phyloP scores from a whole-genome alignment of 2,797 vertebrate genomes.

The Sarcoramphus papa region DNA sequence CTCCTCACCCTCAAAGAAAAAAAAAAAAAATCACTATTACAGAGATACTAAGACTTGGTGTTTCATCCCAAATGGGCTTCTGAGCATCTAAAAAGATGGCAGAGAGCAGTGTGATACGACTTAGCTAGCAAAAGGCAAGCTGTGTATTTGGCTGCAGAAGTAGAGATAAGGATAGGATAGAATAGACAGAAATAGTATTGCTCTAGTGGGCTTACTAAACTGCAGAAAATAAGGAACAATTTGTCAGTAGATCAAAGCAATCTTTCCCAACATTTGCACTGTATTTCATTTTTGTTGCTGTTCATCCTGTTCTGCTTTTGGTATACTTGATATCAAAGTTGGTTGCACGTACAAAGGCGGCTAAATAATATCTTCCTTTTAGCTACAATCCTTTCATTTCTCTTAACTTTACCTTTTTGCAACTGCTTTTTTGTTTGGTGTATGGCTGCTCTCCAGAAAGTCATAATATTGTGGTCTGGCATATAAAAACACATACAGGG shows the following conservation, averaged over 20 bases:
- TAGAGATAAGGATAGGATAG: not conserved
- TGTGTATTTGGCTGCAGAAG: not conserved
- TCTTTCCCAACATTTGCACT: not conserved
- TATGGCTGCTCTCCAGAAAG: not conserved
- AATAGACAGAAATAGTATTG: not conserved
- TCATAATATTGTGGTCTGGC: not conserved
- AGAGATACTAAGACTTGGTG: too few species aligned
- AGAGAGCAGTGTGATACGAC: not conserved
- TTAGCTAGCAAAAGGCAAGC: not conserved
- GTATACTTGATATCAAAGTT: not conserved
- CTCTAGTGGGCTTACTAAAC: not conserved
- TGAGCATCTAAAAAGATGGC: not conserved
- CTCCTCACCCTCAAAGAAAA: not conserved
- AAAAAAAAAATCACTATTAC: not conserved
- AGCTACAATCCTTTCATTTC: not conserved
- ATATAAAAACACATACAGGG: not conserved
- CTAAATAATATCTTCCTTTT: not conserved
- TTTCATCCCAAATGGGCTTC: not conserved
- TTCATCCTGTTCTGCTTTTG: not conserved
- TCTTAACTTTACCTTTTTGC: not conserved
- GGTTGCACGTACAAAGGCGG: not conserved
- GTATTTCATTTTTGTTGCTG: accelerated
- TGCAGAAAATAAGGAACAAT: not conserved
- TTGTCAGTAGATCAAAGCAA: not conserved
- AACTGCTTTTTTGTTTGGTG: not conserved